A percentile compares a stretch with the other conserved stretches of the same genome.
Conservation (phyloP, 37 sponge, comb jelly and placozoan species). For the Beroe forskalii region DNA sequence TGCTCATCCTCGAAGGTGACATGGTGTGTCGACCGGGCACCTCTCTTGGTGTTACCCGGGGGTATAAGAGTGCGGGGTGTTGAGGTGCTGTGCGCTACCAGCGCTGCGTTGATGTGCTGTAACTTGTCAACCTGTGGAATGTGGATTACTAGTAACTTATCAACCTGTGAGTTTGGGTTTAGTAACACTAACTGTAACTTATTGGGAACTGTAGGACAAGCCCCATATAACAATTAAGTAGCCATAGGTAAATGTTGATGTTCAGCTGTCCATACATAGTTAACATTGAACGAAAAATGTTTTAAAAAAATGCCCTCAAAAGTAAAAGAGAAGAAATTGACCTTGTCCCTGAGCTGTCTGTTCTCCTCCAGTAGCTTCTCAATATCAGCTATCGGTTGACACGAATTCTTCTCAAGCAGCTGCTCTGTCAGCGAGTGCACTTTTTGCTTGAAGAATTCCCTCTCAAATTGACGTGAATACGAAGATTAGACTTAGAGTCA, state of each 20-base stretch:
- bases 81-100: not conserved
- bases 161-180: no score
- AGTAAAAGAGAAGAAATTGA: not conserved
- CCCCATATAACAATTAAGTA: no score
- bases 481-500: not conserved
- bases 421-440: slow-evolving; percentile 28
- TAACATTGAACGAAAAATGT: no score
- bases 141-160: not conserved
- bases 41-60: not conserved
- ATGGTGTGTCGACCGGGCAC: not conserved
- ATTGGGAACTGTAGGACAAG: no score
- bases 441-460: slow-evolving; percentile 50
- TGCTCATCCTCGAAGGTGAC: slow-evolving; percentile 43
- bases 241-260: no score
- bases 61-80: not conserved
- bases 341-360: slow-evolving; percentile 14
- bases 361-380: slow-evolving; percentile 35
- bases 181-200: no score
- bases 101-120: slow-evolving; percentile 64
- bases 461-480: not conserved
- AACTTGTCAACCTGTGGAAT: slow-evolving; percentile 18
- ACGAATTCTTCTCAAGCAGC: slow-evolving; percentile 30
- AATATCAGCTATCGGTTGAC: slow-evolving; percentile 52
- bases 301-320: not conserved
- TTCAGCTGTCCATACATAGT: no score